Base-by-base conservation (phyloP, 2,113 vertebrate genomes). In the Tychaedon coryphoeus region DNA sequence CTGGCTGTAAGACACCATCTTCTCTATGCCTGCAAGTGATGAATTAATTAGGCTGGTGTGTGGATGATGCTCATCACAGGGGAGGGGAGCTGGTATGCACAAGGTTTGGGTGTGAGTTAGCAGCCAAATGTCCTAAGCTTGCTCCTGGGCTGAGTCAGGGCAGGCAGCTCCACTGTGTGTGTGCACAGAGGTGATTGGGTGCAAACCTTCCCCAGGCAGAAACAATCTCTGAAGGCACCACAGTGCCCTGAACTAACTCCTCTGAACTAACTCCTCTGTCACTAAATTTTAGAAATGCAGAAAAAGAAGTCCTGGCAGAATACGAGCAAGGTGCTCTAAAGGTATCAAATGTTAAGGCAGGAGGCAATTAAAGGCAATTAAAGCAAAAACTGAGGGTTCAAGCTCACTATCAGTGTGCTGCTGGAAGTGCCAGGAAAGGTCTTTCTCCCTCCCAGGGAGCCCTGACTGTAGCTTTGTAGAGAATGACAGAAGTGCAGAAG, bases 11-110 rank as follows among this genome's bases (percentile, higher is more conserved):
- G 71, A 62, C 56, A 56, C 13, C 12, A 51, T 33, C 70, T 56
- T 88, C 83, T 60, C n/a, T 19, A 3, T 72, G 19, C 61, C 65
- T 85, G 16, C 43, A 23, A 58, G 45, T 0, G 0, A 71, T 47
- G 42, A 48, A 57, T 87, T 34, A 61, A 62, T 36, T 66, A 95
- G 48, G 82, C 67, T 88, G 79, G 43, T 71, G n/a, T 83, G 58
- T 61, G 61, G 50, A 75, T 75, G 62, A 50, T 76, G 58, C 75
- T 69, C 33, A 13, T n/a, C 34, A 51, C 71, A 36, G 13, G 0
- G 0, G 24, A 69, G 62, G 33, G 81, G 29, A 82, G 66, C 65
- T 3, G 4, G 43, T 31, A 19, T 36, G 33, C 34, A 11, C 13
- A 34, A 47, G 45, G 54, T 61, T 40, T 3, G 4, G 48, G 9